Evolutionary conservation across 2,113 vertebrate species (phyloP), one percentile per base, ranked within the genome.

Genomic region (Crotalus horridus): DNA sequence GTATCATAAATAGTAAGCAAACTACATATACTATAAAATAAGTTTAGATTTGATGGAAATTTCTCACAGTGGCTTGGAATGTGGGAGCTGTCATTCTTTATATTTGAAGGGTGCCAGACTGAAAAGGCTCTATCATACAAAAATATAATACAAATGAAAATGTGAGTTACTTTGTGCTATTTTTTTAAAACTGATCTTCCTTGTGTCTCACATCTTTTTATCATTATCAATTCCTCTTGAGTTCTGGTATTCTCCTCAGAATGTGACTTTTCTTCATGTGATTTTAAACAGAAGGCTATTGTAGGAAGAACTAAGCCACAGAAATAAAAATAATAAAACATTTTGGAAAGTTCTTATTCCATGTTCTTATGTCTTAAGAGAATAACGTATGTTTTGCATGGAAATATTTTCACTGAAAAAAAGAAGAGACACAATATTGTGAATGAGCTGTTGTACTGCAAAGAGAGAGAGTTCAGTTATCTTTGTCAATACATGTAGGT

Each of bases 321-420:
- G 46, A 89, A 95, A 93, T 92, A 48, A 91, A 96, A 94, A 92
- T 90, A 1, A 85, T 81, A 94, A 94, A 91, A 89, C 89, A 95
- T 88, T 85, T 91, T 95, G 92, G 90, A 93, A 96, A 95, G 89
- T 29, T 20, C 11, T 94, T 95, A 92, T 86, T 90, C 81, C 91
- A 95, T 89, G 94, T 56, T 95, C 90, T 95, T 94, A 96, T 95
- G 92, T 95, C 96, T 93, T 93, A 93, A 96, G 93, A 93, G 90
- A n/a, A 88, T 91, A 93, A 94, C 97, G 96, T 96, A 96, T 97
- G 95, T 93, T 96, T 97, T 96, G 91, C 96, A 96, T 97, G 96
- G 95, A 90, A 94, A 94, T 94, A 96, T n/a, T 23, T 56, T 86
- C 12, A 58, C 23, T 88, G 86, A 29, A 61, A 33, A 88, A 92